Evolutionary conservation across 2,113 vertebrate genomes (phyloP).

Genomic region (Platichthys stellatus): DNA sequence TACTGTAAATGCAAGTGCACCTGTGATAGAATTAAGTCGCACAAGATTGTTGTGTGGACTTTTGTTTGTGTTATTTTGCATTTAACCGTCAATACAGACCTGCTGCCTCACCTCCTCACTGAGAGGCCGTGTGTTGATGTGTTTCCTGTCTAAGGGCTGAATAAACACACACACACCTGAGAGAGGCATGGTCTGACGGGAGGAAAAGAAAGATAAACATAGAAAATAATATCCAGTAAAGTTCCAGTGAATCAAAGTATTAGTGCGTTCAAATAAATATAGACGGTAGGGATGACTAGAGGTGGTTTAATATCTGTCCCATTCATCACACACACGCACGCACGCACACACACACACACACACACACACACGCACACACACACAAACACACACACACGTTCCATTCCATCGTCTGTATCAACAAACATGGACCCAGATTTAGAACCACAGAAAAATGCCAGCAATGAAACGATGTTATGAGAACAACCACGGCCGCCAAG

Average conservation of each 20-base stretch:
- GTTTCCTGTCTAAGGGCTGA: neutral
- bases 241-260: conserved; percentile 56
- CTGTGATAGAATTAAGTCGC: neutral
- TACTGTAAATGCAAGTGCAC: neutral
- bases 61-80: conserved; percentile 8
- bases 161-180: neutral
- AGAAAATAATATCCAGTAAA: conserved; percentile 35
- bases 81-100: neutral
- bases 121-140: neutral
- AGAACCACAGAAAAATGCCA: conserved; percentile 73
- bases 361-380: conserved; percentile 27
- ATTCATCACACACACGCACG: neutral
- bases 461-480: conserved; percentile 75
- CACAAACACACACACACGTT: conserved; percentile 36
- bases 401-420: conserved; percentile 69
- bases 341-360: neutral
- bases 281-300: conserved; percentile 10
- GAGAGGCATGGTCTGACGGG: neutral
- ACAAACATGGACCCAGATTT: conserved; percentile 74
- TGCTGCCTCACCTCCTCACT: neutral
- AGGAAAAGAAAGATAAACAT: conserved; percentile 19
- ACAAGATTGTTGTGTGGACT: neutral
- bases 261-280: conserved; percentile 57
- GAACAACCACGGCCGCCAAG: conserved; percentile 56
- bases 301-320: too few relatives aligned